Evolutionary conservation across 92 coral and sea anemone species (phyloP), one percentile per base, ranked within the genome.

Genomic region (Desmophyllum pertusum): DNA sequence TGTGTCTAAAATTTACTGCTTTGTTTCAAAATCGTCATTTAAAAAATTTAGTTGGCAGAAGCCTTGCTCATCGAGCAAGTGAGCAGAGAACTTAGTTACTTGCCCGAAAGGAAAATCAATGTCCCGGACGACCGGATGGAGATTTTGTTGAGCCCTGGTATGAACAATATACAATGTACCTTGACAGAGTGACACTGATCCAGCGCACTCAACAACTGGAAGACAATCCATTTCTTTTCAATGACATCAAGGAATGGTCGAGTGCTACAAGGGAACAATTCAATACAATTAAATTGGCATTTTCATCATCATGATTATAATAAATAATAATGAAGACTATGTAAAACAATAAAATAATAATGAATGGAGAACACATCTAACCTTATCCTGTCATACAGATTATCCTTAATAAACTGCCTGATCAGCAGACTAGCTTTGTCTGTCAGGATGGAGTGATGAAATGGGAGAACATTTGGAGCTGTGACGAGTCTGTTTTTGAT

Each of bases 221-320:
- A 96, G 15, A 90, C 99, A 73, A 96, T 96, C 99, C 99, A 96
- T 78, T 94, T 96, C 90, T 96, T 96, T 71, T 96, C 99, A 69
- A 92, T 88, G 19, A 92, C 91, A 65, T 96, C 95, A 66, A 96
- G 89, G 64, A 96, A 96, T 50, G 99, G 99, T 59, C 99, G 93
- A 40, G 99, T 96, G 84, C 99, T 96, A 65, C 10, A 61, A 42
- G 45, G 5, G 19, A 33, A 23, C 23, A 59, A 76, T 76, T 40
- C 52, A 27, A 73, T 5, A 21, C 30, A 45, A 27, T 46, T 15
- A 50, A n/a, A n/a, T n/a, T n/a, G n/a, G n/a, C n/a, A n/a, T n/a
- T n/a, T n/a, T n/a, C n/a, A n/a, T n/a, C n/a, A n/a, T n/a, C n/a
- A n/a, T n/a, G n/a, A n/a, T n/a, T n/a, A n/a, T n/a, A n/a, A n/a